Evolutionary conservation across 2,113 vertebrate species (phyloP).

Genomic region (Plestiodon gilberti): DNA sequence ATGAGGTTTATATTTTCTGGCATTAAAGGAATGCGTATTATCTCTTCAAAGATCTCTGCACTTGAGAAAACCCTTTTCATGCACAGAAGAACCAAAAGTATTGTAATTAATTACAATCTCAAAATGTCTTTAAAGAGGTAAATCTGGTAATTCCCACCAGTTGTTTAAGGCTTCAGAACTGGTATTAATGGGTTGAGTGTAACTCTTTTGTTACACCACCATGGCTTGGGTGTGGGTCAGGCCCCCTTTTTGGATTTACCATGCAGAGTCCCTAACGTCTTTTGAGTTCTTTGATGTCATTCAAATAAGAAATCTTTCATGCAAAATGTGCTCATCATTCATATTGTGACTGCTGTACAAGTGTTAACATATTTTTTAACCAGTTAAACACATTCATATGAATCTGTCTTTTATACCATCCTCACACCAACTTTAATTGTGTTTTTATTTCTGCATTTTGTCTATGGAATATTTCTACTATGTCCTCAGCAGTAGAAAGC

Average conservation of each 20-base stretch:
- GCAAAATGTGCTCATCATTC: background rate
- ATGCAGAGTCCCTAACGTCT: background rate
- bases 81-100: background rate
- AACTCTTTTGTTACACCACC: background rate
- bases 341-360: background rate
- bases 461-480: background rate
- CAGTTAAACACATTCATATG: background rate
- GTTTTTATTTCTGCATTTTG: background rate
- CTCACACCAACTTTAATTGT: background rate
- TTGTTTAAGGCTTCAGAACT: background rate
- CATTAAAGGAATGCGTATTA: conserved; percentile 13
- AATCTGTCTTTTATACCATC: background rate
- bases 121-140: background rate
- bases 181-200: background rate
- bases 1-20: conserved; percentile 36
- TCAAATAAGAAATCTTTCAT: background rate
- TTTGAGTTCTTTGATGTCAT: conserved; percentile 12
- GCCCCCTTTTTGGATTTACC: background rate
- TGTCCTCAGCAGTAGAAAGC: background rate
- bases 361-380: background rate
- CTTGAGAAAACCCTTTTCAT: background rate
- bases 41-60: conserved; percentile 23
- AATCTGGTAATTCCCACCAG: background rate
- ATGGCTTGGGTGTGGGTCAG: background rate
- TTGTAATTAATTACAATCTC: conserved; percentile 15